Evolutionary conservation across 2,888 invertebrate species (phyloP), one percentile per base, ranked within the genome.

Genomic region (Agrotis exclamationis): DNA sequence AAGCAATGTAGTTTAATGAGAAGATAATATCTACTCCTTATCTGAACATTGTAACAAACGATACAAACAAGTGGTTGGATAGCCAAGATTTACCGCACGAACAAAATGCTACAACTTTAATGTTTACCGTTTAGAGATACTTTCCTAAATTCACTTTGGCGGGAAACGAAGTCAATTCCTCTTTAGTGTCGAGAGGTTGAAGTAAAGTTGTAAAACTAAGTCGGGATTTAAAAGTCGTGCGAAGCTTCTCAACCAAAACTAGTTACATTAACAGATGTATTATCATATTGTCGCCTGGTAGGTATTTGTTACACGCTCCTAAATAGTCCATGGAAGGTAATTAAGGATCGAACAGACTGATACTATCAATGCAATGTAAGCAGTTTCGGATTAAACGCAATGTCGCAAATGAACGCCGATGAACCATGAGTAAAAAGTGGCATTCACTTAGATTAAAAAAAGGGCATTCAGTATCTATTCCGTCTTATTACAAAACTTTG

Each of bases 141-240:
- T 76, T 74, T 68, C 18, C 39, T 59, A 73, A 80, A 81, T 76
- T 82, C 70, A 70, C 76, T 74, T 71, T 60, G 64, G 59, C 67
- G 64, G 71, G 71, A 74, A 82, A 72, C 57, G 63, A 75, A 82
- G 73, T 79, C 56, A 56, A 75, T 78, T 68, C 59, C 53, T 66
- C 69, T 70, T 76, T 80, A 79, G 73, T 77, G 69, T 74, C 63
- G 72, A 45, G 33, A 59, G 70, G 57, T 74, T 64, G 68, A 57
- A 69, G 48, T 59, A 54, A 74, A 72, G 77, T 79, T 83, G 73
- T 83, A 79, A 86, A 83, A 79, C 74, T 75, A 56, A 69, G 63
- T 69, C 59, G n/a, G 22, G 51, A 50, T 67, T 33, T n/a, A 1
- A 44, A 51, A 44, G 48, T 28, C 48, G 20, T 20, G 57, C 20